phyloP scores from a whole-genome alignment of 2,888 invertebrate genomes.

The Rotaria macrura region DNA sequence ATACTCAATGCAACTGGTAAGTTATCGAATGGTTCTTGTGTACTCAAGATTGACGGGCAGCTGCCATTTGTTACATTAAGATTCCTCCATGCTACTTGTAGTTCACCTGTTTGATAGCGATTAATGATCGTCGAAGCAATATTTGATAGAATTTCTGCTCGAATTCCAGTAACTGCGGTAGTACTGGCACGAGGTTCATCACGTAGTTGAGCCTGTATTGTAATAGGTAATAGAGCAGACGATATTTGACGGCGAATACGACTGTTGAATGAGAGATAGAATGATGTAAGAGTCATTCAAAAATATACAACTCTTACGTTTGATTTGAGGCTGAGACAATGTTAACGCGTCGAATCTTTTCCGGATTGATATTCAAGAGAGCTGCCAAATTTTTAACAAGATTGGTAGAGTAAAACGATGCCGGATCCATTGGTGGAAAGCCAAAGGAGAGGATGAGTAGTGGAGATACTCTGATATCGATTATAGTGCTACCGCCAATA shows the following conservation, averaged over 20 bases:
- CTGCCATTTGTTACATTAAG: no score
- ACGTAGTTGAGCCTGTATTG: background rate
- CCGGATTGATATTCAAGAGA: conserved; percentile 20
- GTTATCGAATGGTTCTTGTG: no score
- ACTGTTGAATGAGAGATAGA: background rate
- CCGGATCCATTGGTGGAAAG: conserved; percentile 7
- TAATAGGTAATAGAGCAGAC: background rate
- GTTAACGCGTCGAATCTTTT: background rate
- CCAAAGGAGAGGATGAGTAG: conserved; percentile 20
- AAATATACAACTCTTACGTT: background rate
- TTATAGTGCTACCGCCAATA: background rate
- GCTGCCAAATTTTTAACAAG: conserved; percentile 22
- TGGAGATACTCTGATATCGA: conserved; percentile 25
- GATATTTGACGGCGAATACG: no score
- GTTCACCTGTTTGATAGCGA: no score
- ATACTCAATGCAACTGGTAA: background rate
- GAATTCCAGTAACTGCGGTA: background rate
- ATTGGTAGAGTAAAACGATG: conserved; percentile 13
- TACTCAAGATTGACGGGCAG: no score
- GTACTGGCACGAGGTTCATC: conserved; percentile 8
- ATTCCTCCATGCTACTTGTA: no score
- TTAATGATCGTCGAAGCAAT: no score
- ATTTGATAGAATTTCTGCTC: background rate
- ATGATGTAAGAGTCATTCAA: no score
- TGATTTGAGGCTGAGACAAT: conserved; percentile 14